Conservation (phyloP, 2,888 invertebrate species). For the Polymixis flavicincta region DNA sequence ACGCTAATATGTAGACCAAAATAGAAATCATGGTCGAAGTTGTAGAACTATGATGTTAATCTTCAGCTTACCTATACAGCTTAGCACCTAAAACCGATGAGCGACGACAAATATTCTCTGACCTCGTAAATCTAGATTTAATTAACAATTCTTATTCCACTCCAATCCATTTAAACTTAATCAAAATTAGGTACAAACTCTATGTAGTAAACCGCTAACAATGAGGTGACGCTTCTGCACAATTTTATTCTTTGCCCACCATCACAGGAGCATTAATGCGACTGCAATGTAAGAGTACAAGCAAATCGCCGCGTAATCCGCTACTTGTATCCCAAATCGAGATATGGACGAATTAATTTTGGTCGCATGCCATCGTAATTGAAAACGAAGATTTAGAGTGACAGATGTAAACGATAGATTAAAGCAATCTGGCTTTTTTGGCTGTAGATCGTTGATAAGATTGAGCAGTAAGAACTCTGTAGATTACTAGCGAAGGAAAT, state of each 20-base stretch:
- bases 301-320: conserved; percentile 88
- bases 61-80: neutral
- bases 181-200: neutral
- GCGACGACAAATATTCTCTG: neutral
- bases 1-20: neutral
- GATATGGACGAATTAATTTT: conserved; percentile 87
- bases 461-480: conserved; percentile 16
- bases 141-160: neutral
- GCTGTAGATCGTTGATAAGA: conserved; percentile 57
- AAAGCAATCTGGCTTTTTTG: conserved; percentile 65
- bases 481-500: conserved; percentile 28
- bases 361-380: conserved; percentile 84
- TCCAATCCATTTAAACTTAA: neutral
- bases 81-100: no score
- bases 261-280: conserved; percentile 78
- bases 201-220: neutral
- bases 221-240: conserved; percentile 54
- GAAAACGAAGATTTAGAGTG: conserved; percentile 83
- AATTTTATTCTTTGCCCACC: conserved; percentile 73
- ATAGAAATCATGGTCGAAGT: neutral
- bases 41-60: neutral
- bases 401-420: conserved; percentile 76
- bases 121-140: neutral
- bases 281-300: conserved; percentile 78
- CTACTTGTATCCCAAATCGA: conserved; percentile 84